Evolutionary conservation across 2,797 vertebrate species (phyloP), one percentile per base, ranked within the genome.

Genomic region (Myiothlypis chrysogaster): DNA sequence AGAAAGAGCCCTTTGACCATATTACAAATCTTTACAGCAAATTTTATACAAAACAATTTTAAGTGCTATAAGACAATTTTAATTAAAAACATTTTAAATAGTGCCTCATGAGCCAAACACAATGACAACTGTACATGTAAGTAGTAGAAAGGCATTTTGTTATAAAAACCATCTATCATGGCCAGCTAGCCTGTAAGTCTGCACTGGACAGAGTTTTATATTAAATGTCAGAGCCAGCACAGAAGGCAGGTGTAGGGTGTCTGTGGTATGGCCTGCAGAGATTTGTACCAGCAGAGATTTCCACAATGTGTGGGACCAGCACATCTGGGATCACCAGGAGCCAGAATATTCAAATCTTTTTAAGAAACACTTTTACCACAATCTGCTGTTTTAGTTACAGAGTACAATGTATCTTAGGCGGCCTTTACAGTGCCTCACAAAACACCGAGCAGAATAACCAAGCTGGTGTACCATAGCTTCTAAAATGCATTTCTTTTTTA

Each of bases 1-100:
- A 98, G 98, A 98, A 99, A 99, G 99, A 99, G 98, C 98, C 98
- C 98, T 98, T 98, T 97, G 96, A 97, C 95, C 95, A 96, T 98
- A 99, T 98, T 98, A 98, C 97, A 99, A 98, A 98, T 97, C 95
- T 98, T 99, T 99, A 99, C 98, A 99, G 97, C 96, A 98, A 98
- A 98, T 98, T 99, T 98, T 98, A 98, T 98, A 99, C 98, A 98
- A 98, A 97, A 95, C 98, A 97, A 98, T 98, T 98, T 98, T 99
- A 99, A 99, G 99, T 99, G 99, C 99, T 99, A 99, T 98, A 98
- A 86, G 73, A 86, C 83, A 63, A 98, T 80, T 92, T 95, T 93
- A 77, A 93, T 95, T 52, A 53, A 98, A 98, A 98, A 94, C 75
- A 95, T 98, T 98, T 98, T 98, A 99, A 99, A 99, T 99, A 99